Evolutionary conservation across 2,888 invertebrate species (phyloP), one percentile per base, ranked within the genome.

Genomic region (Eupeodes latifasciatus): DNA sequence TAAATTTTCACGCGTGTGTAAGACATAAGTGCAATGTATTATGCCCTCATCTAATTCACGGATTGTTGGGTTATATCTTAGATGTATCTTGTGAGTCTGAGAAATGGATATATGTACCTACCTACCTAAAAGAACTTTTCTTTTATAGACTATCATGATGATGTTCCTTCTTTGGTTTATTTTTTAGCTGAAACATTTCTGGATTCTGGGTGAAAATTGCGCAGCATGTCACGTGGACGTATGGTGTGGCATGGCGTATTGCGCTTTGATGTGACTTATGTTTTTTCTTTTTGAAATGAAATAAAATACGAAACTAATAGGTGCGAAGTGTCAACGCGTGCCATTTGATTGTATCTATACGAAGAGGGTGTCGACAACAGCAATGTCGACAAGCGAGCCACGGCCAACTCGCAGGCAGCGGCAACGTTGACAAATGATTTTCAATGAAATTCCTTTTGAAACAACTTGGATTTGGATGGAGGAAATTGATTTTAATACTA

Each of bases 251-350:
- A 19, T 10, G n/a, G 9, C 7, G 12, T 57, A 44, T 82, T 66
- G 59, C 76, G 64, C 76, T 83, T 76, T 80, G 83, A 80, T 80
- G 83, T 83, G 40, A 47, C 44, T 49, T 34, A 59, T 57, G 57
- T 72, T 72, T 62, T 62, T n/a, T 62, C 47, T 62, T 34, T 71
- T 71, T 44, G 36, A 61, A 53, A 51, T 44, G 36, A 61, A 53
- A 51, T 36, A 34, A 77, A 64, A 81, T 77, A 44, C 76, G 57
- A 75, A 80, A 80, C 77, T 83, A 87, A 87, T 84, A 77, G 80
- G 16, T 81, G 64, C 47, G 72, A 49, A 81, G 87, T 84, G 80
- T 67, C 62, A 76, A 77, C 87, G 77, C 61, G 80, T 81, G 80
- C 19, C 74, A 61, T 77, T 74, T 62, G 87, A 87, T 77, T 77